Percentiles rank a stretch among this genome's conserved stretches.
Conservation (phyloP, 2,888 invertebrate genomes). For the Himalopsyche japonica region DNA sequence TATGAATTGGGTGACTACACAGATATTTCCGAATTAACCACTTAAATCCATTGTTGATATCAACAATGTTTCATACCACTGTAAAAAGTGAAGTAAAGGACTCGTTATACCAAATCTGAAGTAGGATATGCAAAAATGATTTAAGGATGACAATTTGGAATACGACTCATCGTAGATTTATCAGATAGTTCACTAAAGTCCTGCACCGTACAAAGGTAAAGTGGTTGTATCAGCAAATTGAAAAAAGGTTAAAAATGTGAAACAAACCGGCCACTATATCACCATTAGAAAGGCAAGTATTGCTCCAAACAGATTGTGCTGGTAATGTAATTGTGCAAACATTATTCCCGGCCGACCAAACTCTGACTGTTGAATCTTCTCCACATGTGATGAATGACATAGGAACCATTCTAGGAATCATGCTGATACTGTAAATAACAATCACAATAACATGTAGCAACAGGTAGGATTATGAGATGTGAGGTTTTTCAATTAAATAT, state of each 20-base stretch:
- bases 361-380: constrained; percentile 84
- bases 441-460: background rate
- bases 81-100: too few relatives aligned
- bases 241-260: background rate
- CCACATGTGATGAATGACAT: constrained; percentile 77
- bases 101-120: too few relatives aligned
- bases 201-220: too few relatives aligned
- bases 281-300: constrained; percentile 78
- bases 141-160: too few relatives aligned
- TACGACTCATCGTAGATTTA: too few relatives aligned
- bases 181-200: too few relatives aligned
- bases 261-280: constrained; percentile 82
- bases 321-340: constrained; percentile 75
- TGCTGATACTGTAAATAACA: constrained; percentile 55
- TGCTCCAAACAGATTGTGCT: constrained; percentile 87
- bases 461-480: background rate
- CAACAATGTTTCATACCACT: too few relatives aligned
- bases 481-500: background rate
- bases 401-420: constrained; percentile 59
- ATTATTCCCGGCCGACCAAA: constrained; percentile 73
- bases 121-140: too few relatives aligned
- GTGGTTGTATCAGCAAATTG: background rate
- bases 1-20: too few relatives aligned
- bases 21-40: too few relatives aligned
- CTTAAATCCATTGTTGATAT: too few relatives aligned